These are phyloP conservation scores for Sarcophaga peregrina DNA, from an alignment of 1,140 invertebrate genomes.

Conservation along the genomic window DNA sequence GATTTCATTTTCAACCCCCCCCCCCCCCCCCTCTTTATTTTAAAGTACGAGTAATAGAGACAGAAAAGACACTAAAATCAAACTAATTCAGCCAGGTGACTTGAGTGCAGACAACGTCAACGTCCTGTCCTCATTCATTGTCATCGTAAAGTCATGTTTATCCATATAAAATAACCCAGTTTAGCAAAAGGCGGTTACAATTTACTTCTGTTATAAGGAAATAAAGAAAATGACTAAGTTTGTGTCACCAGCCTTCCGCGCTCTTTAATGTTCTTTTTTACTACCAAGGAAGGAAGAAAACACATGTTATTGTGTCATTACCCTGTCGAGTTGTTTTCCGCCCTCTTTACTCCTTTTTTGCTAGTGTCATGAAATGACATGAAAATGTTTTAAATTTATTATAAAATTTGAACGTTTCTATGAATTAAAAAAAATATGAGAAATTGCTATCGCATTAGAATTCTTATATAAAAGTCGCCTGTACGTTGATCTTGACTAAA, in stretches of 20 bases:
- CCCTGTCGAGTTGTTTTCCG: background rate
- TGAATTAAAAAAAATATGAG: background rate
- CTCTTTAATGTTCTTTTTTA: background rate
- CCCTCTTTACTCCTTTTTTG: background rate
- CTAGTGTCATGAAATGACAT: background rate
- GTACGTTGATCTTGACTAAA: background rate
- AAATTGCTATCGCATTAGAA: background rate
- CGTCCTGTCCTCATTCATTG: no score
- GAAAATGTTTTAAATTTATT: background rate
- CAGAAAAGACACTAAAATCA: background rate
- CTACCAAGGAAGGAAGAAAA: background rate
- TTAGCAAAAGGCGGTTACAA: background rate
- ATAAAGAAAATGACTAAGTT: background rate
- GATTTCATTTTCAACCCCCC: background rate
- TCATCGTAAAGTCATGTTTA: no score
- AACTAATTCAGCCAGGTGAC: background rate
- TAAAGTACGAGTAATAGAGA: background rate
- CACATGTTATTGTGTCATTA: conserved; percentile 19
- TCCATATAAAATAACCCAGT: background rate
- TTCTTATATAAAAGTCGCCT: no score
- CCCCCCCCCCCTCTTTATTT: no score
- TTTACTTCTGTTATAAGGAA: background rate
- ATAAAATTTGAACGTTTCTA: background rate
- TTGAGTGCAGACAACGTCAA: background rate
- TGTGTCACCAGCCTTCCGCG: background rate